phyloP scores from a whole-genome alignment of 2,888 invertebrate species.

The Spodoptera littoralis region DNA sequence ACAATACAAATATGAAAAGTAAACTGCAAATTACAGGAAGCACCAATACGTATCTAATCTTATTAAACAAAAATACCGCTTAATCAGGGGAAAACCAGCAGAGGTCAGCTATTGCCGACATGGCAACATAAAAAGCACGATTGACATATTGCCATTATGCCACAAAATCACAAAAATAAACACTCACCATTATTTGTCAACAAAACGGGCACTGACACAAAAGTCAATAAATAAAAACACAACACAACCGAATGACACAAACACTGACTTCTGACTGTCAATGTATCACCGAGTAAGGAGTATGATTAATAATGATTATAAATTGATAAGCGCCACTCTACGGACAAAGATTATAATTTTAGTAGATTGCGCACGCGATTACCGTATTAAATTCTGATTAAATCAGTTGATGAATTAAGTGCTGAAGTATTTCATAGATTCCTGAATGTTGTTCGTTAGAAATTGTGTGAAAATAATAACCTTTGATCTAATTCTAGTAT shows the following conservation, averaged over 20 bases:
- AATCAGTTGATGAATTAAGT: slow-evolving; percentile 64
- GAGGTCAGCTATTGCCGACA: no score
- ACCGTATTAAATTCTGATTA: slow-evolving; percentile 62
- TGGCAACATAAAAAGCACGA: no score
- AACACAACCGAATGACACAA: slow-evolving; percentile 44
- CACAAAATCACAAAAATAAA: not conserved
- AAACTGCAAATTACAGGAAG: no score
- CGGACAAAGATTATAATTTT: slow-evolving; percentile 70
- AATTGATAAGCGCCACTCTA: slow-evolving; percentile 77
- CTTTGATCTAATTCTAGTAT: no score
- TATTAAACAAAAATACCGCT: no score
- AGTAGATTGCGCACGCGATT: slow-evolving; percentile 73
- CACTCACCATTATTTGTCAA: slow-evolving; percentile 62
- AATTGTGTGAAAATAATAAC: no score
- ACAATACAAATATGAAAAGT: no score
- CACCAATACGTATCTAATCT: no score
- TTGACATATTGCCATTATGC: not conserved
- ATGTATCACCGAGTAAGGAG: slow-evolving; percentile 44
- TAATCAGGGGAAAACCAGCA: no score
- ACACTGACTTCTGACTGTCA: slow-evolving; percentile 51
- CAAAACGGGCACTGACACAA: slow-evolving; percentile 40
- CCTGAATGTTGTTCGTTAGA: slow-evolving; percentile 3
- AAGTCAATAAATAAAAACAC: slow-evolving; percentile 53
- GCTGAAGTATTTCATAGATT: slow-evolving; percentile 38
- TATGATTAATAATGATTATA: slow-evolving; percentile 57